Conservation (phyloP, 92 coral and sea anemone genomes). For the Anthopleura xanthogrammica region DNA sequence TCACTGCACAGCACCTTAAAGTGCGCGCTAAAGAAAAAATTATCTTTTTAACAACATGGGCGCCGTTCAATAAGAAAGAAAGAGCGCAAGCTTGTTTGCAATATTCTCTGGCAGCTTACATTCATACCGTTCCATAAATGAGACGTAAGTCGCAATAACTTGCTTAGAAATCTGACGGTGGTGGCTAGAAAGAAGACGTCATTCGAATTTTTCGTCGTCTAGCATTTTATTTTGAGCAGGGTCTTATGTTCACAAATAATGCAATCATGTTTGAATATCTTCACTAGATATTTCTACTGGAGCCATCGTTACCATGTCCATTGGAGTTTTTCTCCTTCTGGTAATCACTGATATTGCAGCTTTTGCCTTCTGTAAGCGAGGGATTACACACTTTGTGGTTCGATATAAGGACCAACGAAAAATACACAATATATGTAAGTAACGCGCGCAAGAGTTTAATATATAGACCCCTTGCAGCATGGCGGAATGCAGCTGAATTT, state of each 20-base stretch:
- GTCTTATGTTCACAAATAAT: background rate
- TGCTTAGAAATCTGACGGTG: too few relatives aligned
- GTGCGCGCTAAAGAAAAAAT: too few relatives aligned
- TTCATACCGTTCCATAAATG: too few relatives aligned
- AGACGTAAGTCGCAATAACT: too few relatives aligned
- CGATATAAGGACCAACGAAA: slow-evolving; percentile 26
- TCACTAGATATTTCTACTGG: slow-evolving; percentile 45
- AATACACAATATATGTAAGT: slow-evolving; percentile 50
- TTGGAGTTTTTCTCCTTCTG: slow-evolving; percentile 53
- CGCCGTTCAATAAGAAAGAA: too few relatives aligned
- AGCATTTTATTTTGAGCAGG: background rate
- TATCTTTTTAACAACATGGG: too few relatives aligned
- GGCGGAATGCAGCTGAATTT: too few relatives aligned
- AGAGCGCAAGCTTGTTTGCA: too few relatives aligned
- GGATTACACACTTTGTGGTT: slow-evolving; percentile 38
- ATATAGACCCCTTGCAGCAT: too few relatives aligned
- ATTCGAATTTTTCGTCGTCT: background rate
- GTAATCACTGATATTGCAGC: slow-evolving; percentile 52
- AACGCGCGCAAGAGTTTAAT: background rate
- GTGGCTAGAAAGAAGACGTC: too few relatives aligned
- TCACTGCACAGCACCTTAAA: too few relatives aligned
- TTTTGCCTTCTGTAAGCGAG: slow-evolving; percentile 47
- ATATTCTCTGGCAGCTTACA: too few relatives aligned
- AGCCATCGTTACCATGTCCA: slow-evolving; percentile 41
- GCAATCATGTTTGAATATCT: background rate